These are phyloP conservation scores for Phalacrocorax aristotelis DNA, from an alignment of 2,113 vertebrate species.

Conservation along the genomic window DNA sequence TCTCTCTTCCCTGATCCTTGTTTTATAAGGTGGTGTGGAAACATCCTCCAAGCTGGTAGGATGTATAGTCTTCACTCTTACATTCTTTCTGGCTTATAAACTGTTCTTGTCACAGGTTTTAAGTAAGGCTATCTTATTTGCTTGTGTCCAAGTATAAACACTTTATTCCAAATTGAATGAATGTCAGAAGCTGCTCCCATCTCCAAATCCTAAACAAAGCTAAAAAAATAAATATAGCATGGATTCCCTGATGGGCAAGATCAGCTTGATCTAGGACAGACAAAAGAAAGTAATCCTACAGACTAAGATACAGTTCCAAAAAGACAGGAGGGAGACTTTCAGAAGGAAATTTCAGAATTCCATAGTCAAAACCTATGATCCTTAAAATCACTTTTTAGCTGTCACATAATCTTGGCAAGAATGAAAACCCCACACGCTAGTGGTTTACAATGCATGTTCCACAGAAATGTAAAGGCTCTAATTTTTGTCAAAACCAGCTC, in stretches of 20 bases:
- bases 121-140: neutral
- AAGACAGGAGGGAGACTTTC: neutral
- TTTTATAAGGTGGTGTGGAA: accelerated
- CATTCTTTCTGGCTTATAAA: neutral
- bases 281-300: neutral
- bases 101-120: neutral
- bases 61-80: neutral
- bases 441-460: neutral
- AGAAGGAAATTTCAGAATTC: neutral
- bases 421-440: neutral
- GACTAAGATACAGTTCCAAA: neutral
- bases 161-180: neutral
- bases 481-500: neutral
- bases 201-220: neutral
- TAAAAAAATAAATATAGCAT: neutral
- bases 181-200: neutral
- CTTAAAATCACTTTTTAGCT: neutral
- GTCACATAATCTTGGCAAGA: neutral
- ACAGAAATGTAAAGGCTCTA: neutral
- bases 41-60: neutral
- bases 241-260: neutral
- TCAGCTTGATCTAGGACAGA: neutral
- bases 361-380: neutral
- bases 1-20: neutral
- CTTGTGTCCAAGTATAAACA: neutral